phyloP scores from a whole-genome alignment of 2,888 invertebrate genomes.

The Belgica antarctica region DNA sequence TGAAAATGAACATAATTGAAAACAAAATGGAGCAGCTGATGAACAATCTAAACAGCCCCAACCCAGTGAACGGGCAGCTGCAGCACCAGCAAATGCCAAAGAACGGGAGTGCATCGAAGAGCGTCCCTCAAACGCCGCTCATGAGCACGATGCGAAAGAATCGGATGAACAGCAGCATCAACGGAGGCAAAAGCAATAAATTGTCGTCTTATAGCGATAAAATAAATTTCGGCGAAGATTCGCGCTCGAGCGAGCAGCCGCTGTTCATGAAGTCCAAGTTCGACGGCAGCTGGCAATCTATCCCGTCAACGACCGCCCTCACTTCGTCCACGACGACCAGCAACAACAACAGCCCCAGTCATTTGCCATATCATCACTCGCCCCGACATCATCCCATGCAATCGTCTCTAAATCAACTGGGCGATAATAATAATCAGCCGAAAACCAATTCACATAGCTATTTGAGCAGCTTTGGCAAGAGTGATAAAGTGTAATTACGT shows the following conservation, averaged over 20 bases:
- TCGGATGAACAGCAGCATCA: slow-evolving; percentile 47
- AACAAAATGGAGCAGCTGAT: slow-evolving; percentile 51
- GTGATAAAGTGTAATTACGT: slow-evolving; percentile 52
- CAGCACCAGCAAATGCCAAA: background rate
- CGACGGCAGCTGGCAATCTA: slow-evolving; percentile 54
- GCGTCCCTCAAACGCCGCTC: slow-evolving; percentile 49
- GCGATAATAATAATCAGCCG: slow-evolving; percentile 45
- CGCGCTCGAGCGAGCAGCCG: slow-evolving; percentile 49
- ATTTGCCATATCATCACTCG: slow-evolving; percentile 47
- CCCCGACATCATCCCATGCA: slow-evolving; percentile 44
- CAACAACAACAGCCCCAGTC: slow-evolving; percentile 46
- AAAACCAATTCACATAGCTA: slow-evolving; percentile 50
- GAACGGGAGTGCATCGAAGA: slow-evolving; percentile 45
- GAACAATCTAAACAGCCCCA: slow-evolving; percentile 38
- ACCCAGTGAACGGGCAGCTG: background rate
- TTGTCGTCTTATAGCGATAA: slow-evolving; percentile 53
- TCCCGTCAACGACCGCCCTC: slow-evolving; percentile 46
- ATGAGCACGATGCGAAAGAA: slow-evolving; percentile 50
- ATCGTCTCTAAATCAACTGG: slow-evolving; percentile 41
- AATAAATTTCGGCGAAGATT: slow-evolving; percentile 44
- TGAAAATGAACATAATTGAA: slow-evolving; percentile 55
- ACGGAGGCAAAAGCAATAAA: slow-evolving; percentile 42
- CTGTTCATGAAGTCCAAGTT: slow-evolving; percentile 53
- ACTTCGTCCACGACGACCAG: slow-evolving; percentile 47
- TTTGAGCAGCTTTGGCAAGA: slow-evolving; percentile 55